These are phyloP conservation scores for Atractosteus spatula DNA, from an alignment of 2,113 vertebrate genomes.

Conservation along the genomic window DNA sequence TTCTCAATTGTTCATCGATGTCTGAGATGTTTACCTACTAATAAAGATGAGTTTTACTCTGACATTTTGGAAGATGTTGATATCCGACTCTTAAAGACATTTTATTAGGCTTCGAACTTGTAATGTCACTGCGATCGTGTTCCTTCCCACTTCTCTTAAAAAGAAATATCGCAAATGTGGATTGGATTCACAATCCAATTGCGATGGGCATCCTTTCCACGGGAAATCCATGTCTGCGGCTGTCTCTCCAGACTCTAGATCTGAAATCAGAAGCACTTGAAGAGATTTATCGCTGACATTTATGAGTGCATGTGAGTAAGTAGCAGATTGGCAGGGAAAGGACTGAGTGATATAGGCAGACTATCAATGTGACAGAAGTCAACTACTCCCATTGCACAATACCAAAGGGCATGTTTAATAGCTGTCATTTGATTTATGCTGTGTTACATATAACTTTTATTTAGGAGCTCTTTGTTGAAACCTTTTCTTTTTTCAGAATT, in stretches of 20 bases:
- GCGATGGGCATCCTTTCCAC: too few species aligned
- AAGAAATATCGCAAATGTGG: too few species aligned
- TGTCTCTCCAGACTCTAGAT: neutral
- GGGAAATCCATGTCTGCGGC: neutral
- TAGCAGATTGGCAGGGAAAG: slow-evolving; percentile 50
- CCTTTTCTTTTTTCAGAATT: slow-evolving; percentile 48
- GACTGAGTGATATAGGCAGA: slow-evolving; percentile 61
- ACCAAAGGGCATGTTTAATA: slow-evolving; percentile 67
- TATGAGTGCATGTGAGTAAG: slow-evolving; percentile 50
- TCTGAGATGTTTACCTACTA: too few species aligned
- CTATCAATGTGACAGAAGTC: slow-evolving; percentile 69
- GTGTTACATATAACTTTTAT: slow-evolving; percentile 59
- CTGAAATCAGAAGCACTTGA: slow-evolving; percentile 57
- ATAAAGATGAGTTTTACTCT: too few species aligned
- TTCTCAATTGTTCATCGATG: too few species aligned
- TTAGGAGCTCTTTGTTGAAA: slow-evolving; percentile 57
- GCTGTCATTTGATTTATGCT: slow-evolving; percentile 62
- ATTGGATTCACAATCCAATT: too few species aligned
- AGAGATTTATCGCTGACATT: slow-evolving; percentile 72
- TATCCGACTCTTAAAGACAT: too few species aligned
- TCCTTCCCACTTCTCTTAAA: too few species aligned
- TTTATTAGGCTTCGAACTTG: too few species aligned
- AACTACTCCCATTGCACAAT: slow-evolving; percentile 62
- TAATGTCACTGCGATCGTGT: too few species aligned
- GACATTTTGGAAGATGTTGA: too few species aligned